These are phyloP conservation scores for Drosophila melanosoma DNA, from an alignment of 2,888 invertebrate genomes.

Conservation along the genomic window DNA sequence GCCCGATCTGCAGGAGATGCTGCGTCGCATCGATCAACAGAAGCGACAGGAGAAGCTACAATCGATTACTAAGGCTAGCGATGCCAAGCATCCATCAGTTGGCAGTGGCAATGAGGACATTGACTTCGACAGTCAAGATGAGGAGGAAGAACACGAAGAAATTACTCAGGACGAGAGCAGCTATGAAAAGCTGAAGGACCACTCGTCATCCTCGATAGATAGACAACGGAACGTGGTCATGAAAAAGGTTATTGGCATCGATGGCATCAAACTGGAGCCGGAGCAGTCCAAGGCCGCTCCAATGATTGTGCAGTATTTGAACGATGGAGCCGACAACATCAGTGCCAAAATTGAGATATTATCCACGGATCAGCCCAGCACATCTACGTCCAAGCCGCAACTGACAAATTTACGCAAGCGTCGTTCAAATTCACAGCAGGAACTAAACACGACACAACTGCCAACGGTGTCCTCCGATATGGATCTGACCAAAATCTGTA, in stretches of 20 bases:
- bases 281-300: conserved; percentile 47
- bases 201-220: neutral
- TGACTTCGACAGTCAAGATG: conserved; percentile 34
- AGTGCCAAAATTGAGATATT: conserved; percentile 69
- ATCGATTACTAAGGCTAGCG: neutral
- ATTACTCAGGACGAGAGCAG: conserved; percentile 26
- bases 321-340: conserved; percentile 69
- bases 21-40: conserved; percentile 62
- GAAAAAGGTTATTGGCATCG: conserved; percentile 73
- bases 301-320: conserved; percentile 69
- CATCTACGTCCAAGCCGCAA: conserved; percentile 56
- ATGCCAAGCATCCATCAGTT: neutral
- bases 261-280: conserved; percentile 71
- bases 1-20: conserved; percentile 61
- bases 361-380: conserved; percentile 17
- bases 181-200: conserved; percentile 41
- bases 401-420: conserved; percentile 56
- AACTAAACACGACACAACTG: neutral
- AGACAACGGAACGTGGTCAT: conserved; percentile 42
- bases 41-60: conserved; percentile 26
- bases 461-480: conserved; percentile 52
- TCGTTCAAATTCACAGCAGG: conserved; percentile 29
- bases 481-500: conserved; percentile 78
- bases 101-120: neutral
- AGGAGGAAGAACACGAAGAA: conserved; percentile 22